These are phyloP conservation scores for Amitus sp. DNA, from an alignment of 2,888 invertebrate genomes.

Conservation along the genomic window DNA sequence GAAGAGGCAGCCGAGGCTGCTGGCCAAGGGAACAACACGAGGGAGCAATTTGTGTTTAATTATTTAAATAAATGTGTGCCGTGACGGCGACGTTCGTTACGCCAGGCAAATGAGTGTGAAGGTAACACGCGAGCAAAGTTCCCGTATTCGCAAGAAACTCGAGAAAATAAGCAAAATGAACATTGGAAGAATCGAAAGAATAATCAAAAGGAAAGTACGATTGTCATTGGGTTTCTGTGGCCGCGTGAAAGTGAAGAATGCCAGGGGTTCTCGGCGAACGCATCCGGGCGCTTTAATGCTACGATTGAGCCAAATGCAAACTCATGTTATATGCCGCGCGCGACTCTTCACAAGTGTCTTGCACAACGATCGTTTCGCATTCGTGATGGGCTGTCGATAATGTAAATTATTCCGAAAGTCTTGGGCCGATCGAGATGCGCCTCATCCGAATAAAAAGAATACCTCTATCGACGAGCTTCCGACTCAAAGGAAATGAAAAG, in stretches of 20 bases:
- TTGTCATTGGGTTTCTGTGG: not conserved
- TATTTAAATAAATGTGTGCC: conserved; percentile 61
- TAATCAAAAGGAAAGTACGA: not conserved
- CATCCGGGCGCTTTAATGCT: conserved; percentile 50
- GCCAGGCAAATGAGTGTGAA: conserved; percentile 61
- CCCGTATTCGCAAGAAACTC: not conserved
- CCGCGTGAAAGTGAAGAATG: conserved; percentile 30
- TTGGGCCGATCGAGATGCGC: conserved; percentile 40
- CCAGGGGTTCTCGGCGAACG: conserved; percentile 38
- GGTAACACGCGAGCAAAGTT: conserved; percentile 53
- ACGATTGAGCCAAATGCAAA: conserved; percentile 52
- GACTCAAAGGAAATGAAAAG: no score
- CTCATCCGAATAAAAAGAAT: conserved; percentile 20
- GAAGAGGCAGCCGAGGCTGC: conserved; percentile 20
- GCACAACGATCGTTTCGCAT: conserved; percentile 21
- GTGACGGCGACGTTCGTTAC: conserved; percentile 57
- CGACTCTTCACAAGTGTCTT: conserved; percentile 30
- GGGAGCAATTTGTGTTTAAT: conserved; percentile 56
- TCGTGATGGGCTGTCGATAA: conserved; percentile 33
- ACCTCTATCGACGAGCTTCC: no score
- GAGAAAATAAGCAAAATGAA: not conserved
- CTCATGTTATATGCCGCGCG: conserved; percentile 36
- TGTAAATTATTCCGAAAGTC: conserved; percentile 46
- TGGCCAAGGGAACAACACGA: conserved; percentile 25
- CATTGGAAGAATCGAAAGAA: no score